Conservation (phyloP, 2,113 vertebrate species). For the Shinisaurus crocodilurus region DNA sequence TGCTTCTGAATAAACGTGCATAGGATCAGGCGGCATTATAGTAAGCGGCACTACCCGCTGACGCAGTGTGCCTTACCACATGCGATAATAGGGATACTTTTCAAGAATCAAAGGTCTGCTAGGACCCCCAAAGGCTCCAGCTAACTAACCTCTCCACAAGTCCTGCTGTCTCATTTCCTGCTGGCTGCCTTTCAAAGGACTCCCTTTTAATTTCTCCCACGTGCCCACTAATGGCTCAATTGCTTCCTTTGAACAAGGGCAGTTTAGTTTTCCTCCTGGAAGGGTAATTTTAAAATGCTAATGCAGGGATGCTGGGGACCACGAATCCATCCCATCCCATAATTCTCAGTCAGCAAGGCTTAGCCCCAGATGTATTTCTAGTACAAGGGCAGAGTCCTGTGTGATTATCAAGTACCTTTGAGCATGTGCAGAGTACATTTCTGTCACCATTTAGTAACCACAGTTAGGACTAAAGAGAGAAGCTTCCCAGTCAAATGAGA, state of each 20-base stretch:
- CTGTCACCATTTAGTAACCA: not conserved
- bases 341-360: not conserved
- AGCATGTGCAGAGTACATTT: not conserved
- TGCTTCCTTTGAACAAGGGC: not conserved
- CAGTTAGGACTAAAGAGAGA: not conserved
- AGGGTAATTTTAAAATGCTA: not conserved
- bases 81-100: not conserved
- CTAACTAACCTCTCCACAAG: not conserved
- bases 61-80: not conserved
- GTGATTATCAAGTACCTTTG: not conserved
- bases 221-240: not conserved
- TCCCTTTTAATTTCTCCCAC: not conserved
- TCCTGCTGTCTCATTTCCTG: not conserved
- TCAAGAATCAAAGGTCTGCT: not conserved
- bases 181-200: not conserved
- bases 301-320: not conserved
- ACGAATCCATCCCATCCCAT: not conserved
- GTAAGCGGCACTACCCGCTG: too few relatives aligned
- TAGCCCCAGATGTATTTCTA: not conserved
- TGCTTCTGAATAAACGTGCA: not conserved
- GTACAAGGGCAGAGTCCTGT: not conserved
- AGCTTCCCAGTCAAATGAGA: not conserved
- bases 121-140: not conserved
- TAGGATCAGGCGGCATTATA: not conserved
- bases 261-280: not conserved